Conservation (phyloP, 2,113 vertebrate genomes). For the Prietella phreatophila region DNA sequence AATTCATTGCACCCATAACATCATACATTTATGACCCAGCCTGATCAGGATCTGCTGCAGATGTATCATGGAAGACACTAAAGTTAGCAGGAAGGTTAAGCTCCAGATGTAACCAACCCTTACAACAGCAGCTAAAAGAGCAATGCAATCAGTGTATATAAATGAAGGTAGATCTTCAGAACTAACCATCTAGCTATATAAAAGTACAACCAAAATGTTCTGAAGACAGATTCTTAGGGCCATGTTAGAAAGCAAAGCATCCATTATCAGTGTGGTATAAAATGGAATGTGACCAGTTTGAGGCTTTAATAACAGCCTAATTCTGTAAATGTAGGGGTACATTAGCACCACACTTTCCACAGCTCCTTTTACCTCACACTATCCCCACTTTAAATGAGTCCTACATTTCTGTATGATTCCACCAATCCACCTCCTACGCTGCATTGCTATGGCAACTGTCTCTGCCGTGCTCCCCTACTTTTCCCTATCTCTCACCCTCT, state of each 20-base stretch:
- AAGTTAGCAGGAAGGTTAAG: neutral
- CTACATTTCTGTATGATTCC: conserved; percentile 47
- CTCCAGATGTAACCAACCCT: neutral
- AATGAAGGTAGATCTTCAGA: neutral
- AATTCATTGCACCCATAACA: neutral
- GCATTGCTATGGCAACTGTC: conserved; percentile 54
- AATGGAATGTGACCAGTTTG: neutral
- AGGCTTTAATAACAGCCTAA: neutral
- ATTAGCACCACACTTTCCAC: conserved; percentile 44
- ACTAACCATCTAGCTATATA: neutral
- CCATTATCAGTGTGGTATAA: neutral
- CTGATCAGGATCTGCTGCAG: neutral
- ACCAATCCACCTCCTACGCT: conserved; percentile 36
- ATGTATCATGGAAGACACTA: neutral
- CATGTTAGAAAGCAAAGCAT: neutral
- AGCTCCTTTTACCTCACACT: conserved; percentile 43
- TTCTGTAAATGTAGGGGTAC: neutral
- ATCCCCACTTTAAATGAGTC: conserved; percentile 42
- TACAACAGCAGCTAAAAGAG: neutral
- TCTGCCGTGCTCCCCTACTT: conserved; percentile 48
- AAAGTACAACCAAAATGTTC: neutral
- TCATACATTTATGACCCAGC: neutral
- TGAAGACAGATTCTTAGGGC: neutral
- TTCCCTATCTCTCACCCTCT: conserved; percentile 35
- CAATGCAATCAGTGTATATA: neutral